Evolutionary conservation across 2,888 invertebrate genomes (phyloP).

Genomic region (Entomobrya proxima): DNA sequence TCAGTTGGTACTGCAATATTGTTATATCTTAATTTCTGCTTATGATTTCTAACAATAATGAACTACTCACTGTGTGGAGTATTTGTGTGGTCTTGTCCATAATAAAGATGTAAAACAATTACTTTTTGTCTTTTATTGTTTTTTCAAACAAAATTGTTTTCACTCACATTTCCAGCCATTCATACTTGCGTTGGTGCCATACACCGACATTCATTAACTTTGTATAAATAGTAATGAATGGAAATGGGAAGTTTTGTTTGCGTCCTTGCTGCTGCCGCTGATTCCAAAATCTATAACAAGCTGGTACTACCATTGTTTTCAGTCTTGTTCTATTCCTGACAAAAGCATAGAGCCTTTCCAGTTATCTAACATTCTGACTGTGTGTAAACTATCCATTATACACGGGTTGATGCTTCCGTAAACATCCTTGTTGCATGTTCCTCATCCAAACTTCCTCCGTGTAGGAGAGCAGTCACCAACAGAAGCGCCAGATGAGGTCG

Average conservation of each 20-base stretch:
- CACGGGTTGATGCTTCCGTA: not conserved
- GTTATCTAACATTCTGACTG: not conserved
- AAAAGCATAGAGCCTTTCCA: not conserved
- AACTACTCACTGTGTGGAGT: not conserved
- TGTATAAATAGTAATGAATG: not conserved
- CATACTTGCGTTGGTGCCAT: not conserved
- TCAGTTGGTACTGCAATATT: not conserved
- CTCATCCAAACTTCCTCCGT: conserved; percentile 6
- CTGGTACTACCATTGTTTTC: not conserved
- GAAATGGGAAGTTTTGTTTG: not conserved
- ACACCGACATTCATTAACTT: not conserved
- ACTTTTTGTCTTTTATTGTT: not conserved
- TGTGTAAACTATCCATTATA: not conserved
- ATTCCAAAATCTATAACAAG: not conserved
- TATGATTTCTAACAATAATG: not conserved
- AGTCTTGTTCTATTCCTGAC: not conserved
- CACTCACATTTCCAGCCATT: not conserved
- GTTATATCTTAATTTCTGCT: not conserved
- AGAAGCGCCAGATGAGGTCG: not conserved
- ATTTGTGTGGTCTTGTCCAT: not conserved
- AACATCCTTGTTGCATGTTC: not conserved
- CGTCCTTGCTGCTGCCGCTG: not conserved
- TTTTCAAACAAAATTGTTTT: conserved; percentile 11
- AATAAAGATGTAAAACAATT: no score
- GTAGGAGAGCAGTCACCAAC: not conserved